Conservation (phyloP, 2,113 vertebrate species). For the Sialia sialis region DNA sequence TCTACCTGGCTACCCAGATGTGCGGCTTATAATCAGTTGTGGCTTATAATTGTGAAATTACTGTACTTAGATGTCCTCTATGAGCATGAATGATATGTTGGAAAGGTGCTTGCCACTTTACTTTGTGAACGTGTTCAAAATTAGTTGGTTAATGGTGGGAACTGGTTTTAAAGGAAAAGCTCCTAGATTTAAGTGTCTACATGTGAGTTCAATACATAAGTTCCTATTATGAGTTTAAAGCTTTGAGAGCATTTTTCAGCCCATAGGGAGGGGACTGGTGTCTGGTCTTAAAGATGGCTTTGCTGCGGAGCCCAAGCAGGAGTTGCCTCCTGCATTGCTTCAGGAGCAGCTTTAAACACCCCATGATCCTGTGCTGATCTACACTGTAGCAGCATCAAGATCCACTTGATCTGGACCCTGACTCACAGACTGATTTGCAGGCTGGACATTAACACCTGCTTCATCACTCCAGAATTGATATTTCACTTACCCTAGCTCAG, state of each 20-base stretch:
- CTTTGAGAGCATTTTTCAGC: neutral
- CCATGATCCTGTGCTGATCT: neutral
- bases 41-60: too few relatives aligned
- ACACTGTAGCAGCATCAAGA: neutral
- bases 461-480: neutral
- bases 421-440: neutral
- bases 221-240: neutral
- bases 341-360: neutral
- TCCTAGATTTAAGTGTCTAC: neutral
- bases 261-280: neutral
- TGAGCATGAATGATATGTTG: neutral
- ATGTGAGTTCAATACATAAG: neutral
- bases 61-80: neutral
- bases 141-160: neutral
- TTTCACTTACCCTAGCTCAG: neutral
- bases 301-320: neutral
- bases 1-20: too few relatives aligned
- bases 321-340: neutral
- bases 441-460: neutral
- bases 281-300: neutral
- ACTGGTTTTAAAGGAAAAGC: neutral
- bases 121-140: neutral
- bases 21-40: too few relatives aligned
- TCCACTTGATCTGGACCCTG: neutral
- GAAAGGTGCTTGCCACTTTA: neutral